Conservation (phyloP, 2,113 vertebrate species). For the Calidris pugnax region DNA sequence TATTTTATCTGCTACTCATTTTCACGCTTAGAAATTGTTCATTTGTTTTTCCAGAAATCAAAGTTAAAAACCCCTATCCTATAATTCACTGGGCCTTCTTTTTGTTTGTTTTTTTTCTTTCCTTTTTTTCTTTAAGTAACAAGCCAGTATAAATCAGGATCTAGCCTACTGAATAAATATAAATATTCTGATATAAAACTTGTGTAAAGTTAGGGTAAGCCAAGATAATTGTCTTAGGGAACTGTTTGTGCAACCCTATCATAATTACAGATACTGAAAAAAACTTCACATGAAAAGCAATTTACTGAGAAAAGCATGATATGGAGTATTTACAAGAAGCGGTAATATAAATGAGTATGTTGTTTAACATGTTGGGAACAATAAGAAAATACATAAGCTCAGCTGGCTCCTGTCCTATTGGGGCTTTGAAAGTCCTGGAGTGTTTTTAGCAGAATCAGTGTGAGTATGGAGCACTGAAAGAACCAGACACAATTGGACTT, state of each 20-base stretch:
- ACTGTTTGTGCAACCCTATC: not conserved
- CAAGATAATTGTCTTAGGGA: not conserved
- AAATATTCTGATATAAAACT: not conserved
- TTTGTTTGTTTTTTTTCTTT: too few relatives aligned
- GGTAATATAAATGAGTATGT: not conserved
- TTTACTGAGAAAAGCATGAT: not conserved
- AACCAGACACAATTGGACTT: not conserved
- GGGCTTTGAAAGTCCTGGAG: not conserved
- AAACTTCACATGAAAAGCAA: not conserved
- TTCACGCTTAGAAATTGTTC: not conserved
- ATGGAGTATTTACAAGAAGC: not conserved
- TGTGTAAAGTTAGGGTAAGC: not conserved
- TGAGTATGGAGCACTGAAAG: not conserved
- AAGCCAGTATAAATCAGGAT: not conserved
- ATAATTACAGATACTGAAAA: not conserved
- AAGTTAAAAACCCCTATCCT: not conserved
- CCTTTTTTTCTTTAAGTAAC: not conserved
- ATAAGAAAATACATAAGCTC: not conserved
- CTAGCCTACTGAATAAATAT: not conserved
- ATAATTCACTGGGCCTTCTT: not conserved
- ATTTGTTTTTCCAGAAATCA: not conserved
- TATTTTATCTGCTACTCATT: constrained; percentile 5
- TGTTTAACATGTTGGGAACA: not conserved
- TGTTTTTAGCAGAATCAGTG: not conserved
- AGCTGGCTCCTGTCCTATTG: not conserved